These are phyloP conservation scores for Jaculus jaculus DNA, from an alignment of 2,113 vertebrate species.

Conservation along the genomic window DNA sequence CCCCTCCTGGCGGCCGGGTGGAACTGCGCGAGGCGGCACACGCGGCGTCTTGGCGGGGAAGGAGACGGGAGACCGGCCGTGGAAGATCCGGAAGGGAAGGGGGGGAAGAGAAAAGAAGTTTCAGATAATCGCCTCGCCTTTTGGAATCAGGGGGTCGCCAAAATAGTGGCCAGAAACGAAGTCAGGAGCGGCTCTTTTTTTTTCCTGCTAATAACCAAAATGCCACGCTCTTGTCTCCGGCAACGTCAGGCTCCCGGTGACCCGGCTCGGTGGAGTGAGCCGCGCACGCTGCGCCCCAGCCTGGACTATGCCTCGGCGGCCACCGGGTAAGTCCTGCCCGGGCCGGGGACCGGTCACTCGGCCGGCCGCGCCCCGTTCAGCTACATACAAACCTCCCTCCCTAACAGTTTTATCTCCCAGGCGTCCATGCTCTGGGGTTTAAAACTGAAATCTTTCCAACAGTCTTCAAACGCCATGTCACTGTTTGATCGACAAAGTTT, in stretches of 20 bases:
- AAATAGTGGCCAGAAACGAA: not conserved
- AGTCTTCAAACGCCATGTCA: slow-evolving; percentile 23
- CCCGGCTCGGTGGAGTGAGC: not conserved
- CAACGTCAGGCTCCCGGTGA: not conserved
- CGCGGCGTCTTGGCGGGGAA: slow-evolving; percentile 63
- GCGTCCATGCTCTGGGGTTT: slow-evolving; percentile 53
- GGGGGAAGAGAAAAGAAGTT: slow-evolving; percentile 20
- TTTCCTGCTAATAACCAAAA: not conserved
- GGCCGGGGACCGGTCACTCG: not conserved
- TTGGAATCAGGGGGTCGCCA: not conserved
- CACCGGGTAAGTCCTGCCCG: not conserved
- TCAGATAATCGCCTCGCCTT: slow-evolving; percentile 57
- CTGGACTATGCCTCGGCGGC: slow-evolving; percentile 50
- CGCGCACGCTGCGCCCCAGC: slow-evolving; percentile 47
- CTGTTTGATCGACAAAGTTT: slow-evolving; percentile 69
- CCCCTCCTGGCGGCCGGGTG: slow-evolving; percentile 54
- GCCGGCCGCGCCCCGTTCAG: not conserved
- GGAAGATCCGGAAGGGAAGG: not conserved
- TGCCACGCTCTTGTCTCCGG: not conserved
- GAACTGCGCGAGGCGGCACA: slow-evolving; percentile 55
- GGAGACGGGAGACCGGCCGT: not conserved
- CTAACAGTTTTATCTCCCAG: not conserved
- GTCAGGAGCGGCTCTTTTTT: not conserved
- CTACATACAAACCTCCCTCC: slow-evolving; percentile 48
- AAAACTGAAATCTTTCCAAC: slow-evolving; percentile 50